Base-by-base conservation (phyloP, 2,797 vertebrate species). In the Anguilla obscura region DNA sequence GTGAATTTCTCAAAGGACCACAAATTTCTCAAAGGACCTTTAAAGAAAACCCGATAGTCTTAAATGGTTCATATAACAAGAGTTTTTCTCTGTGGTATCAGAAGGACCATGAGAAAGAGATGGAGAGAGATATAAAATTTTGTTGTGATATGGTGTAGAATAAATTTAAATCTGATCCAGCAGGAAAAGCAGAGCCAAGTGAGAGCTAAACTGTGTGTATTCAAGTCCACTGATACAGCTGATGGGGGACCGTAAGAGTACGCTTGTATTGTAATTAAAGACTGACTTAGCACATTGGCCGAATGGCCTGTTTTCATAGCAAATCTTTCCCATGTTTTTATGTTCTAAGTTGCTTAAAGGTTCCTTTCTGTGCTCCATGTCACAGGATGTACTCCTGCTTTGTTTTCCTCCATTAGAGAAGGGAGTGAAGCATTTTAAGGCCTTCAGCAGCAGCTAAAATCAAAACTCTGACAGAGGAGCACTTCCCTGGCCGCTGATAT, bases 401-500 rank as follows among this genome's bases (percentile, higher is more conserved):
- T 79, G 63, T 40, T 14, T 18, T 27, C 76, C 50, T 85, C 88
- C 52, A 71, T 88, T 85, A 85, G 80, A 56, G 18, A 63, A 24
- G 76, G 30, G 54, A 66, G 50, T 76, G 40, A 76, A 58, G 60
- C 36, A 16, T 87, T 18, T 60, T 40, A 36, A 79, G 58, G 50
- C 88, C 52, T 74, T 60, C 56, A 63, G 63, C 45, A 27, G 89
- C 56, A n/a, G 89, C 80, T 80, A 83, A 56, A 91, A 90, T 91
- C 84, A 91, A 83, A 90, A 90, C 82, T 86, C 84, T 48, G 82
- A 91, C 88, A 89, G 90, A 90, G 91, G 86, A 87, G 87, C 85
- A 88, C 89, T 91, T 93, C 92, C 89, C 89, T 85, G 85, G 80
- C 87, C 89, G 82, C 89, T 79, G 89, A 90, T 92, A 90, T 88